These are phyloP conservation scores for Tribolium castaneum DNA, from an alignment of 1,140 invertebrate genomes.

Conservation along the genomic window DNA sequence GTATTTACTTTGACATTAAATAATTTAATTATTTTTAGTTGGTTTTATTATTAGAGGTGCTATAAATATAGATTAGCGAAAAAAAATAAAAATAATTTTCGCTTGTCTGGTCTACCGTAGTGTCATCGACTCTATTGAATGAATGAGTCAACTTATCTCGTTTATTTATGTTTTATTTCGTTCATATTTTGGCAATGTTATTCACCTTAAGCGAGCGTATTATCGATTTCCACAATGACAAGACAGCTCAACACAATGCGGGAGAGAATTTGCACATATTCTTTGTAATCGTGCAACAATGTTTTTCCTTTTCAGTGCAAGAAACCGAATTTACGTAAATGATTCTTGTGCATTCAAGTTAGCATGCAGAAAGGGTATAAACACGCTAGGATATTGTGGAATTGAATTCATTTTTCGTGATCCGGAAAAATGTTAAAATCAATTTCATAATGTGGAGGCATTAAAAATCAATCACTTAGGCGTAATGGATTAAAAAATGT, in stretches of 20 bases:
- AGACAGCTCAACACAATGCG: constrained; percentile 4
- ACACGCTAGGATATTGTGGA: neutral
- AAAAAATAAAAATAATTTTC: constrained; percentile 2
- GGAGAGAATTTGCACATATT: too few relatives aligned
- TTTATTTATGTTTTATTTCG: neutral
- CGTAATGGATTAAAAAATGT: neutral
- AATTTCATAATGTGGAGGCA: too few relatives aligned
- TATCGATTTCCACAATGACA: constrained; percentile 3
- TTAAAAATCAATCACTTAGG: too few relatives aligned
- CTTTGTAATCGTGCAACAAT: neutral
- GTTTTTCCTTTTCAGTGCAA: neutral
- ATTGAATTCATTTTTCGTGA: neutral
- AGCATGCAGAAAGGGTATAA: neutral
- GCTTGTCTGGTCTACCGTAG: neutral
- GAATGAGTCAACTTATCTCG: neutral
- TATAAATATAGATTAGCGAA: neutral
- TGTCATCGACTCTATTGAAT: neutral
- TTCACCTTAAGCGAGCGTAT: neutral
- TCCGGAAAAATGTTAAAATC: too few relatives aligned
- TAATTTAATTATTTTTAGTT: neutral
- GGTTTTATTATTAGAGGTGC: neutral
- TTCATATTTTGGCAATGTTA: neutral
- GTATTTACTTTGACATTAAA: constrained; percentile 16
- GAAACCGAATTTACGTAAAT: neutral
- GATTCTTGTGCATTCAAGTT: neutral